A percentile compares a stretch with the other conserved stretches of the same genome.
phyloP scores from a whole-genome alignment of 1,140 invertebrate species.

The Solenopsis invicta region DNA sequence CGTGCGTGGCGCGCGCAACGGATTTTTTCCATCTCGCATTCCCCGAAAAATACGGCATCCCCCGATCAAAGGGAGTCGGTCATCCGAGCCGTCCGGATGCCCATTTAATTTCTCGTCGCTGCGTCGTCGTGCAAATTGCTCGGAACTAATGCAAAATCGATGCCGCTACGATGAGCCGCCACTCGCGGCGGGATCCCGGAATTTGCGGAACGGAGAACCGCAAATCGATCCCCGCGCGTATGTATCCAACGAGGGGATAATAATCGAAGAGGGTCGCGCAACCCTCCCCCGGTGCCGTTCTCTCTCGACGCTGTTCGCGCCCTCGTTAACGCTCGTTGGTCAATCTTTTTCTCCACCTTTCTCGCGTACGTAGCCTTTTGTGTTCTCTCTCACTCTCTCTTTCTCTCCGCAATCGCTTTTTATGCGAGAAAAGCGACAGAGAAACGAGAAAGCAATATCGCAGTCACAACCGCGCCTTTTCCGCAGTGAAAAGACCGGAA shows the following conservation, averaged over 20 bases:
- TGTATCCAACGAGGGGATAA: constrained; percentile 33
- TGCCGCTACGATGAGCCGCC: not conserved
- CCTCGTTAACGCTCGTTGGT: constrained; percentile 41
- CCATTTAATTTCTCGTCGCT: constrained; percentile 44
- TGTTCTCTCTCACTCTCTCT: not conserved
- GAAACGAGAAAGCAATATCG: not conserved
- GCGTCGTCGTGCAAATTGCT: constrained; percentile 48
- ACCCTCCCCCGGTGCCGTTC: constrained; percentile 5
- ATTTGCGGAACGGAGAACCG: constrained; percentile 40
- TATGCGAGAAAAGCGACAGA: not conserved
- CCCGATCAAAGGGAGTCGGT: not conserved
- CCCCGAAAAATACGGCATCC: constrained; percentile 4
- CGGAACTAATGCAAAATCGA: constrained; percentile 59
- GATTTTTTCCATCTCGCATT: constrained; percentile 14
- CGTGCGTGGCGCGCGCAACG: too few relatives aligned
- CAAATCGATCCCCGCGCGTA: constrained; percentile 49
- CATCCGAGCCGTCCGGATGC: not conserved
- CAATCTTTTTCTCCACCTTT: constrained; percentile 2
- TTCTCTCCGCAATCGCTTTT: not conserved
- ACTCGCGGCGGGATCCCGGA: constrained; percentile 27
- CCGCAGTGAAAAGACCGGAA: not conserved
- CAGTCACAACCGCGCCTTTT: not conserved
- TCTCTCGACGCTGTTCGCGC: constrained; percentile 25
- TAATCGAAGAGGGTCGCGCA: constrained; percentile 38
- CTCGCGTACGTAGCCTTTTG: not conserved